Evolutionary conservation across 2,888 invertebrate genomes (phyloP).

Genomic region (Eudasyphora cyanicolor): DNA sequence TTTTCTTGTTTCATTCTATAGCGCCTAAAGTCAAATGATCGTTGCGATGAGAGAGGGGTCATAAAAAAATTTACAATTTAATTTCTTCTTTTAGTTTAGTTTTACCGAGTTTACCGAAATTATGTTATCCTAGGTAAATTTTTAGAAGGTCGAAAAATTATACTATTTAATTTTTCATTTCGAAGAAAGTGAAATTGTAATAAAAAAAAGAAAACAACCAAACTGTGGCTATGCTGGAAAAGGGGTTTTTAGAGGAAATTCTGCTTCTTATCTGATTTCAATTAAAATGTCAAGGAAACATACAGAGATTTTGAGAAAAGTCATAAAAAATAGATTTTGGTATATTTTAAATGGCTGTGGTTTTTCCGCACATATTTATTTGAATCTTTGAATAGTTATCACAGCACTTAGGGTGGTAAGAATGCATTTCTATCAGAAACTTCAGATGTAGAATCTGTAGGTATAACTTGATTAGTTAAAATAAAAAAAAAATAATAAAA

Average conservation of each 20-base stretch:
- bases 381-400: no score
- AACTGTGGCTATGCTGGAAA: background rate
- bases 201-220: slow-evolving; percentile 10
- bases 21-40: slow-evolving; percentile 13
- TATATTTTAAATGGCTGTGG: no score
- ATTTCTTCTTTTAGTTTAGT: slow-evolving; percentile 3
- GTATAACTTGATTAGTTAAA: no score
- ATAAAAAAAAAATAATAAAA: no score
- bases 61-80: slow-evolving; percentile 47
- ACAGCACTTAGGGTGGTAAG: no score
- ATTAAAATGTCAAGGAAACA: slow-evolving; percentile 13
- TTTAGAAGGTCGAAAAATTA: slow-evolving; percentile 6
- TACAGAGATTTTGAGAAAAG: no score
- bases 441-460: no score
- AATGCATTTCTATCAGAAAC: no score
- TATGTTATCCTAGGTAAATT: slow-evolving; percentile 10
- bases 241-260: background rate
- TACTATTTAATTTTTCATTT: slow-evolving; percentile 4
- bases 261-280: background rate
- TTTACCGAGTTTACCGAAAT: slow-evolving; percentile 26
- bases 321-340: no score
- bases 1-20: background rate
- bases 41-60: slow-evolving; percentile 27
- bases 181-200: slow-evolving; percentile 51
- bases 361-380: no score